Evolutionary conservation across 2,797 vertebrate genomes (phyloP), one percentile per base, ranked within the genome.

Genomic region (Dromococcyx pavoninus): DNA sequence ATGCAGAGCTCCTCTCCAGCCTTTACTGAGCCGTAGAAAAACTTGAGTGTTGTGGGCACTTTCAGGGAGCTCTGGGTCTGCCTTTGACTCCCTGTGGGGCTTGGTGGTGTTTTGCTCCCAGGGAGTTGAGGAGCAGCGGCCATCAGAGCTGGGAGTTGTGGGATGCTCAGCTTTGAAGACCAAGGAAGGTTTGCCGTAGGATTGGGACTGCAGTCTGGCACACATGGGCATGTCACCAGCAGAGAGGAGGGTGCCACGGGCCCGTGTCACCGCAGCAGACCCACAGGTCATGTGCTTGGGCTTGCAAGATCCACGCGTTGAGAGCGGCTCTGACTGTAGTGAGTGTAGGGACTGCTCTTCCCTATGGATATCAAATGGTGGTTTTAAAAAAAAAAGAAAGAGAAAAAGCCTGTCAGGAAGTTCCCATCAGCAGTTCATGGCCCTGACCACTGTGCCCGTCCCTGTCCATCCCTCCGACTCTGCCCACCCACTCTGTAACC

Each of bases 211-310:
- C 71, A 37, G 3, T 13, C 13, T 64, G 53, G 17, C 8, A 2
- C 54, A 50, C 0, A 0, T 22, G 24, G 65, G 37, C 64, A 32
- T 10, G 51, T 74, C 43, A 23, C 25, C 0, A 14, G 0, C 27
- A 50, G 44, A 53, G 62, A 69, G 56, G 33, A 79, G 18, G 32
- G 41, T 56, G 56, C 37, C 54, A 22, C 33, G 5, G 5, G 13
- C 61, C 13, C 0, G 0, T 33, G 48, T 22, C 25, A 3, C 9
- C 0, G 0, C 2, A n/a, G 56, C 86, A 1, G 3, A 39, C 12
- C 28, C 1, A 0, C 43, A 5, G 1, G 17, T 2, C 0, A 13
- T 1, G 0, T 58, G 72, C 53, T 46, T 17, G 13, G 44, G 5
- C 18, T 67, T 33, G 16, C 33, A 39, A 27, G 60, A 61, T 27